A percentile compares a stretch with the other conserved stretches of the same genome.
Conservation (phyloP, 2,888 invertebrate species). For the Eilema depressum region DNA sequence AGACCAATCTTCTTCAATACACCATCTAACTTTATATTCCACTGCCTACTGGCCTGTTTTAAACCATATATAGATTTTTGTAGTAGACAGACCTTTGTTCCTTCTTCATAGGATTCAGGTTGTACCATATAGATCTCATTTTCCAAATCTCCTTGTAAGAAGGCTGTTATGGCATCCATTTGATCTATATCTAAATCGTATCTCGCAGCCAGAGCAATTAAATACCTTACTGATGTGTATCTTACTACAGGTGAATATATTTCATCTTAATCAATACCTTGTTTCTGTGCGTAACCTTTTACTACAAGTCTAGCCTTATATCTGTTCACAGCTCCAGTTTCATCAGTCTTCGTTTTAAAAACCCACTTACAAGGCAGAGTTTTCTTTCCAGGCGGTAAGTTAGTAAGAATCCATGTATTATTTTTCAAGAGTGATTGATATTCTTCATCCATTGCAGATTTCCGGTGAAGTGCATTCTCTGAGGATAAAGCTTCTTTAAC, state of each 20-base stretch:
- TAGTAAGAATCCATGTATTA: conserved; percentile 7
- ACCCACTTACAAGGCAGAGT: conserved; percentile 20
- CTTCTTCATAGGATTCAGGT: conserved; percentile 28
- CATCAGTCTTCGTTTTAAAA: conserved; percentile 26
- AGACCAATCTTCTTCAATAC: background rate
- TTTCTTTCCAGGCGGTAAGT: conserved; percentile 9
- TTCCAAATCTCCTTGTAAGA: conserved; percentile 39
- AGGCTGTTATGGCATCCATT: conserved; percentile 12
- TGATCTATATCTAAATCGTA: background rate
- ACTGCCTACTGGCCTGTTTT: conserved; percentile 4
- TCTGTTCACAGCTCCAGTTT: conserved; percentile 9
- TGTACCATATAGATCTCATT: conserved; percentile 47
- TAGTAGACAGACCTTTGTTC: conserved; percentile 36
- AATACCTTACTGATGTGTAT: background rate
- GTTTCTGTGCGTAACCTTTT: conserved; percentile 16
- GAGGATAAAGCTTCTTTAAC: conserved; percentile 16
- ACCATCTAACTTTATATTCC: background rate
- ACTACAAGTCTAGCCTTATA: conserved; percentile 29
- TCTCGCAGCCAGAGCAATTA: conserved; percentile 2
- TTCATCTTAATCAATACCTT: background rate
- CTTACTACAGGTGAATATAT: conserved; percentile 7
- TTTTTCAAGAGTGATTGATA: conserved; percentile 6
- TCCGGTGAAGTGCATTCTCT: conserved; percentile 8
- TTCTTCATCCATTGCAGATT: conserved; percentile 20
- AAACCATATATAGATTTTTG: conserved; percentile 33